Percentiles rank a stretch among this genome's conserved stretches.
These are phyloP conservation scores for Sarotherodon lohbergeri DNA, from an alignment of 2,113 vertebrate species.

Conservation along the genomic window DNA sequence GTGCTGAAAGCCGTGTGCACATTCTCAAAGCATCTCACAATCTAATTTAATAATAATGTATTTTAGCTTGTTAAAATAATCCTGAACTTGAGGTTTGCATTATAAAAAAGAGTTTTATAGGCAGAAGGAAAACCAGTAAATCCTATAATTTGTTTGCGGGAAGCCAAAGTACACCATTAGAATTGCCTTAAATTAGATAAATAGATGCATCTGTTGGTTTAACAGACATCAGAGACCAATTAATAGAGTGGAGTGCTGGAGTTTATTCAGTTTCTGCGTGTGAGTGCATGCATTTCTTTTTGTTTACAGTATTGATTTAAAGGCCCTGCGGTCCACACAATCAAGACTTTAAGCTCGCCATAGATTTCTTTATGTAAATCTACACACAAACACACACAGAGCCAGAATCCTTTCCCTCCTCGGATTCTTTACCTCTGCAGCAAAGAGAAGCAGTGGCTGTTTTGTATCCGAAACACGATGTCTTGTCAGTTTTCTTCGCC, in stretches of 20 bases:
- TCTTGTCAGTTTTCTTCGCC: slow-evolving; percentile 15
- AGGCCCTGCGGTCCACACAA: not conserved
- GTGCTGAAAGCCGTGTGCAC: not conserved
- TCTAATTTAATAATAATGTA: slow-evolving; percentile 30
- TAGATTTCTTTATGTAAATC: slow-evolving; percentile 21
- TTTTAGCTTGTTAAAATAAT: slow-evolving; percentile 28
- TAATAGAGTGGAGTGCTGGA: slow-evolving; percentile 34
- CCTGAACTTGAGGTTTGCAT: not conserved
- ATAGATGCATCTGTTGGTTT: slow-evolving; percentile 55
- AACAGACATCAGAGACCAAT: slow-evolving; percentile 53
- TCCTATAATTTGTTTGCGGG: slow-evolving; percentile 43
- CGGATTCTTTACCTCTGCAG: not conserved
- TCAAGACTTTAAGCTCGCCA: slow-evolving; percentile 9
- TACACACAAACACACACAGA: not conserved
- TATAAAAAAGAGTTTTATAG: slow-evolving; percentile 10
- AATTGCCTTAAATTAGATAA: slow-evolving; percentile 42
- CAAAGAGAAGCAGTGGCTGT: not conserved
- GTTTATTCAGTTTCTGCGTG: slow-evolving; percentile 33
- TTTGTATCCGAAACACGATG: slow-evolving; percentile 7
- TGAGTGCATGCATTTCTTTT: slow-evolving; percentile 17
- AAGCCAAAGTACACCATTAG: slow-evolving; percentile 20
- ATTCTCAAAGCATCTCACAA: slow-evolving; percentile 2
- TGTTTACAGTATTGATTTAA: slow-evolving; percentile 48
- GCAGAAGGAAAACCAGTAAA: slow-evolving; percentile 36
- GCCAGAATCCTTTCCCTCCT: not conserved